Percentiles rank a stretch among this genome's conserved stretches.
Evolutionary conservation across 2,113 vertebrate species (phyloP).

Genomic region (Psittacus erithacus): DNA sequence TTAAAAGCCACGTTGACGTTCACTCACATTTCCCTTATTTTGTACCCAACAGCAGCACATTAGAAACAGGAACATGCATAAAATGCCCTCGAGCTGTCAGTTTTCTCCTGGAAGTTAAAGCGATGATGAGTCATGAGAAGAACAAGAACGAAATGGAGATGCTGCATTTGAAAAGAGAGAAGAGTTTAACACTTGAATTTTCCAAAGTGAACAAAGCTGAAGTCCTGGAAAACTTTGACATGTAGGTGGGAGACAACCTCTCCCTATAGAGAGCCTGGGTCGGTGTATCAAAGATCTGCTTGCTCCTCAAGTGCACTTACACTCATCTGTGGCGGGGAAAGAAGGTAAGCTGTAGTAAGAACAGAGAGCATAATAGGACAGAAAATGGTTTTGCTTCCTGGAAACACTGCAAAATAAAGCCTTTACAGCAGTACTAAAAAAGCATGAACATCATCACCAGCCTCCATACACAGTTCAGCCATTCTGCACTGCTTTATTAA

Average conservation of each 20-base stretch:
- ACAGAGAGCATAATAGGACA: neutral
- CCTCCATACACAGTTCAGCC: neutral
- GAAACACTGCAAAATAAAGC: neutral
- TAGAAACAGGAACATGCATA: neutral
- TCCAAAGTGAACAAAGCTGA: neutral
- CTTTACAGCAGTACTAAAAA: neutral
- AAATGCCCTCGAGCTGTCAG: neutral
- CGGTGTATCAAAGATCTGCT: neutral
- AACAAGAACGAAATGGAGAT: neutral
- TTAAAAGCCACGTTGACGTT: neutral
- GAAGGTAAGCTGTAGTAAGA: neutral
- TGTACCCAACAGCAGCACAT: neutral
- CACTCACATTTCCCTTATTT: neutral
- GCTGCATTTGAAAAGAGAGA: neutral
- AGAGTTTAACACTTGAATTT: neutral
- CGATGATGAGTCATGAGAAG: neutral
- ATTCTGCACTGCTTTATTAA: constrained; percentile 35
- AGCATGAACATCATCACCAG: neutral
- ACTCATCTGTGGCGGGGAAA: neutral
- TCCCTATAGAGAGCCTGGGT: neutral
- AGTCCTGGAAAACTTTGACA: neutral
- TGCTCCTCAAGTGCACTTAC: neutral
- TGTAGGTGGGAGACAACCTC: neutral
- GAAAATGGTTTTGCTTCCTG: neutral
- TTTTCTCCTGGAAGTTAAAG: neutral